Base-by-base conservation (phyloP, 2,113 vertebrate genomes). In the Caranx melampygus region DNA sequence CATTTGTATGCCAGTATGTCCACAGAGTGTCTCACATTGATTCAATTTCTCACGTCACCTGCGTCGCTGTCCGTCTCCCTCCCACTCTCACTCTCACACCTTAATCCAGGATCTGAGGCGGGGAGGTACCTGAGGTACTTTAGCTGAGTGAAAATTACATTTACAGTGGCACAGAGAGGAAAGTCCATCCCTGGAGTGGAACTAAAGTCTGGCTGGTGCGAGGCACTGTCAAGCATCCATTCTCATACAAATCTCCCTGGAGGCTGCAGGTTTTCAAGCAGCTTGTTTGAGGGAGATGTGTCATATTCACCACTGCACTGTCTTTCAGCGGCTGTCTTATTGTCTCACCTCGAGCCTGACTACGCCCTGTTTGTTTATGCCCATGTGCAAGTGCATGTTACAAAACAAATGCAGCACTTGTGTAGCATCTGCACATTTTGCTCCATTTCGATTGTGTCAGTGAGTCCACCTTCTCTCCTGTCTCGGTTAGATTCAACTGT, bases 111-210 rank as follows among this genome's bases (percentile, higher is more conserved):
- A 80, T 87, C 75, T 84, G 68, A 87, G 87, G 85, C 40, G 11
- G 86, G 81, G 59, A 78, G 80, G 71, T 78, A 85, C 91, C 89
- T 49, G 72, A 73, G 89, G 87, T 91, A 86, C 85, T 89, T 88
- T 79, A 81, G 84, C 86, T 75, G 84, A 91, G 89, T 85, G 83
- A 90, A 92, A 93, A 91, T 91, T 91, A 84, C 87, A 92, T 93
- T 92, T 91, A 76, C 81, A 75, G 79, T 87, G 91, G 89, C 87
- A 82, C 74, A 72, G 77, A 84, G 76, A 81, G 84, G 83, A 84
- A 82, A 80, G 79, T 81, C 87, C 85, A 60, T 85, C 80, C 87
- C 88, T 72, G 79, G 85, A 88, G 85, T 89, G 86, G 83, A 87
- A 89, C 88, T 82, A 64, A 89, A 88, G 84, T 82, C 72, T 77